Base-by-base conservation (phyloP, 2,888 invertebrate genomes). In the Rhagonycha fulva region DNA sequence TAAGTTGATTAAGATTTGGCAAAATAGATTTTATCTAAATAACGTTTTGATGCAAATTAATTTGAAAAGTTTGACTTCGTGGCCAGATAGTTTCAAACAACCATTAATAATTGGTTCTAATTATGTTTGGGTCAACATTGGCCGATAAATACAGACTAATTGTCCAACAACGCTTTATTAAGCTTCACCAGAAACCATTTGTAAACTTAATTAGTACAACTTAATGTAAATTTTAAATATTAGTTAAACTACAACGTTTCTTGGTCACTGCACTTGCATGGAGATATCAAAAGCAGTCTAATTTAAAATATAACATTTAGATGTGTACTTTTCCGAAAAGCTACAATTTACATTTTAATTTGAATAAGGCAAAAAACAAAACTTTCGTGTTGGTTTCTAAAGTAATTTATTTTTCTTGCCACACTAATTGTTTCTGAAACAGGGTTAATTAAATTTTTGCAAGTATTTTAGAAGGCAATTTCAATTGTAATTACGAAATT, bases 41-140 rank as follows among this genome's bases (percentile, higher is more conserved):
- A 70, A 71, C 73, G 74, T 70, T 74, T 71, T 72, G 72, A 70
- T 75, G 77, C 70, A 77, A 77, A 77, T 77, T 77, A 77, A 72
- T 72, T 74, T 72, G 4, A 70, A 75, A 77, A 77, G 62, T 74
- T 75, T 71, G 70, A 77, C 75, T 77, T 77, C 75, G 72, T 73
- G 77, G 71, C 77, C 77, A 77, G 77, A 77, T 75, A 77, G 77
- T 77, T 77, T 77, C 75, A 71, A 77, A 77, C 77, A 74, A 76
- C 79, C 80, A 79, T 80, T 79, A 80, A 78, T 79, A 80, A 79
- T 77, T 79, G 76, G 77, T 76, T 72, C 78, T 79, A 80, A 80
- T 80, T 80, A 80, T 77, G 78, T 77, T 78, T 72, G 72, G 72
- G 74, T 71, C 72, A 71, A 73, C 74, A 75, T 74, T 76, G 78